A percentile compares a stretch with the other conserved stretches of the same genome.
These are phyloP conservation scores for Turdus rufiventris DNA, from an alignment of 2,113 vertebrate genomes.

Conservation along the genomic window DNA sequence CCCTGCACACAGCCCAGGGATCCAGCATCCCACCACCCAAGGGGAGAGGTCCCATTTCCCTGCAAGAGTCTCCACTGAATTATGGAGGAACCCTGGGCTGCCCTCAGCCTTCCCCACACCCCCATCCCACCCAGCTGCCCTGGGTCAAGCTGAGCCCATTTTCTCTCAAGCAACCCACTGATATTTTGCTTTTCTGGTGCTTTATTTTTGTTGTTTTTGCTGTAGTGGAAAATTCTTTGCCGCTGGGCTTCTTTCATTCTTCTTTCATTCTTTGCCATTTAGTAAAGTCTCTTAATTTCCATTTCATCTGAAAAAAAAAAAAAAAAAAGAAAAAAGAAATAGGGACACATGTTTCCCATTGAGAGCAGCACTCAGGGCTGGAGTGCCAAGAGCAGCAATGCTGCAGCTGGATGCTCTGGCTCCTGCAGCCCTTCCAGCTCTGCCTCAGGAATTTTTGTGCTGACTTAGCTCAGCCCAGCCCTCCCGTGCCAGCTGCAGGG, in stretches of 20 bases:
- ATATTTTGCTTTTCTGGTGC: neutral
- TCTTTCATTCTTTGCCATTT: neutral
- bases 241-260: neutral
- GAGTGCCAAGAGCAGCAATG: neutral
- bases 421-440: neutral
- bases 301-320: neutral
- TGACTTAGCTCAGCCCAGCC: neutral
- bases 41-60: neutral
- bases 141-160: neutral
- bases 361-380: neutral
- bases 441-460: neutral
- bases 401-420: neutral
- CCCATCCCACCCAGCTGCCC: rapidly evolving
- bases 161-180: rapidly evolving
- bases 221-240: neutral
- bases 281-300: neutral
- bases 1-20: neutral
- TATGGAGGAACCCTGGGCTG: neutral
- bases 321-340: rapidly evolving
- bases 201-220: neutral
- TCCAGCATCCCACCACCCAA: rapidly evolving
- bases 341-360: neutral
- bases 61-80: neutral
- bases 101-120: neutral
- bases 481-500: neutral